These are phyloP conservation scores for Dendronephthya gigantea DNA, from an alignment of 64 coral and sea anemone genomes.

Conservation along the genomic window DNA sequence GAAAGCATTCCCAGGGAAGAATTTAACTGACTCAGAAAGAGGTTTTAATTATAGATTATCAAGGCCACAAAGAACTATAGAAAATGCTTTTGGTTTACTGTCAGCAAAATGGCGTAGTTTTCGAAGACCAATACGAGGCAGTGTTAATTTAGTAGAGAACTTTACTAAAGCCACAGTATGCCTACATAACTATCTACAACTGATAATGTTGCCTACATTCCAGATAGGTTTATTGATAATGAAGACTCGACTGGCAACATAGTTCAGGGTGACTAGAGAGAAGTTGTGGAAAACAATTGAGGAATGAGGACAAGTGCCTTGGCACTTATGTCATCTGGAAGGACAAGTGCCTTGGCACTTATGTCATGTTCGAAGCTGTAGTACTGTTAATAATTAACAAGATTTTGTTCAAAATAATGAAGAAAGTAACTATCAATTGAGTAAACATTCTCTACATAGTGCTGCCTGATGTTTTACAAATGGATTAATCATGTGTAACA, in stretches of 20 bases:
- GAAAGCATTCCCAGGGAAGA: slow-evolving; percentile 24
- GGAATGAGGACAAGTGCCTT: background rate
- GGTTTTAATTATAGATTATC: slow-evolving; percentile 24
- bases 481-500: no score
- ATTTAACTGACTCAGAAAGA: slow-evolving; percentile 15
- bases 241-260: slow-evolving; percentile 17
- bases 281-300: background rate
- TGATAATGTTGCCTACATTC: slow-evolving; percentile 22
- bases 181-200: slow-evolving; percentile 30
- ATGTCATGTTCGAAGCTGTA: slow-evolving; percentile 25
- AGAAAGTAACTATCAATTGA: no score
- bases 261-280: slow-evolving; percentile 25
- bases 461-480: no score
- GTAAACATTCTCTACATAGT: no score
- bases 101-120: slow-evolving; percentile 21
- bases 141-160: slow-evolving; percentile 8
- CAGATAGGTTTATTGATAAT: slow-evolving; percentile 20
- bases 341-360: slow-evolving; percentile 25
- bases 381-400: slow-evolving; percentile 8
- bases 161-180: slow-evolving; percentile 22
- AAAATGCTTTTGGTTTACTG: slow-evolving; percentile 31
- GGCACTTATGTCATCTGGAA: slow-evolving; percentile 4
- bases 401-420: no score
- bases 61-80: slow-evolving; percentile 16
- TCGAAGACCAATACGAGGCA: slow-evolving; percentile 20